These are phyloP conservation scores for Galago senegalensis DNA, from an alignment of 2,797 vertebrate genomes.

Conservation along the genomic window DNA sequence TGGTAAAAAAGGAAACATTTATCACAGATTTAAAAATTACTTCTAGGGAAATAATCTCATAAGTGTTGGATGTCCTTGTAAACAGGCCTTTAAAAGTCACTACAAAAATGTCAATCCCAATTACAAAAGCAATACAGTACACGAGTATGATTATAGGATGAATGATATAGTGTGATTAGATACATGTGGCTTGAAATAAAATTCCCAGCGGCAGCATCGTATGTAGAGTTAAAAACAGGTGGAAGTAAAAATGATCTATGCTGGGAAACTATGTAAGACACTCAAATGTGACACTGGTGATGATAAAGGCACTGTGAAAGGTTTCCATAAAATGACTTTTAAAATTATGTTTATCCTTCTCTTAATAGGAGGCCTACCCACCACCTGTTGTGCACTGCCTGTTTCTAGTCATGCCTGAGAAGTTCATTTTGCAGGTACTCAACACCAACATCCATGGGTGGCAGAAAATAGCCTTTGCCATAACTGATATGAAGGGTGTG, in stretches of 20 bases:
- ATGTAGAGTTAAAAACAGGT: background rate
- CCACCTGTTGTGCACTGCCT: too few relatives aligned
- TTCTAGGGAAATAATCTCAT: conserved; percentile 49
- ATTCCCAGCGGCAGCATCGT: background rate
- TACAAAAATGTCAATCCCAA: background rate
- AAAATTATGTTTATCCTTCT: background rate
- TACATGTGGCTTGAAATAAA: background rate
- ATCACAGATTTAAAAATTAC: conserved; percentile 51
- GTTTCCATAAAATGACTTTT: conserved; percentile 29
- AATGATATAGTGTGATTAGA: conserved; percentile 21
- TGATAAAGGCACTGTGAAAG: conserved; percentile 1
- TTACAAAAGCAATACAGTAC: background rate
- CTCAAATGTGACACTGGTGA: conserved; percentile 26
- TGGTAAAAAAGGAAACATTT: conserved; percentile 60
- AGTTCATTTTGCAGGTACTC: too few relatives aligned
- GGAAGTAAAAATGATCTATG: conserved; percentile 1
- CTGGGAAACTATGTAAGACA: conserved; percentile 19
- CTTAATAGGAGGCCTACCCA: too few relatives aligned
- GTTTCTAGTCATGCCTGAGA: too few relatives aligned
- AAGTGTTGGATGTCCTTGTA: conserved; percentile 41
- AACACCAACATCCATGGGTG: too few relatives aligned
- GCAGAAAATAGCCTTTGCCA: too few relatives aligned
- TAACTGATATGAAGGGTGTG: too few relatives aligned
- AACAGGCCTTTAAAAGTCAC: conserved; percentile 49
- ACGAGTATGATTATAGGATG: conserved; percentile 17